These are phyloP conservation scores for Petrolisthes manimaculis DNA, from an alignment of 2,888 invertebrate genomes.

Conservation along the genomic window DNA sequence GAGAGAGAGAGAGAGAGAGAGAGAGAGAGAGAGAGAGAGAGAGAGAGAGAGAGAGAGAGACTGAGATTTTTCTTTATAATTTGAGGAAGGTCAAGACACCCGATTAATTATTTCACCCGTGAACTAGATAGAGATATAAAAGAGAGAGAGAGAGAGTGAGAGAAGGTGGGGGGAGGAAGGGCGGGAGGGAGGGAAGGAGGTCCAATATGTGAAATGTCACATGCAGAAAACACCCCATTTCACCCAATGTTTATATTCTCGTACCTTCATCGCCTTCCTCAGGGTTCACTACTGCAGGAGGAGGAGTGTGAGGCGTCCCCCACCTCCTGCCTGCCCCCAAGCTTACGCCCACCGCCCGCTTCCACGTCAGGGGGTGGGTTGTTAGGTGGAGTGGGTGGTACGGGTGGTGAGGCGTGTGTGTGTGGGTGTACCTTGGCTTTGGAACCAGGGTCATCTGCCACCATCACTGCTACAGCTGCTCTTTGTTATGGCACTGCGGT, in stretches of 20 bases:
- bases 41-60: too few species aligned
- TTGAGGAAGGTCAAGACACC: background rate
- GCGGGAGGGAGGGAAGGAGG: too few species aligned
- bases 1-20: background rate
- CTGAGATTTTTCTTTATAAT: too few species aligned
- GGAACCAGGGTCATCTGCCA: background rate
- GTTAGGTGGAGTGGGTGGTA: background rate
- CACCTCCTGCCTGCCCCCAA: conserved; percentile 1
- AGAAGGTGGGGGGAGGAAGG: too few species aligned
- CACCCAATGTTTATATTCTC: background rate
- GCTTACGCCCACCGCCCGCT: conserved; percentile 14
- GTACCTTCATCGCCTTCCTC: background rate
- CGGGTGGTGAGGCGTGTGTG: background rate
- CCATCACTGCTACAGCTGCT: conserved; percentile 52
- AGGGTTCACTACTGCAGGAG: conserved; percentile 31
- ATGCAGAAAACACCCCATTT: background rate
- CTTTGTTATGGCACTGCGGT: conserved; percentile 42
- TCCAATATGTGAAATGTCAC: too few species aligned
- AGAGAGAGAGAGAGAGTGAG: too few species aligned
- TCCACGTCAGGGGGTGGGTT: conserved; percentile 2
- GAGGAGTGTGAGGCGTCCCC: conserved; percentile 9
- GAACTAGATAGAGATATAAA: too few species aligned
- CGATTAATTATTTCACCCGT: background rate
- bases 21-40: background rate
- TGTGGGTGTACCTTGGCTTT: conserved; percentile 37